Evolutionary conservation across 2,113 vertebrate species (phyloP), one percentile per base, ranked within the genome.

Genomic region (Corydoras maculifer): DNA sequence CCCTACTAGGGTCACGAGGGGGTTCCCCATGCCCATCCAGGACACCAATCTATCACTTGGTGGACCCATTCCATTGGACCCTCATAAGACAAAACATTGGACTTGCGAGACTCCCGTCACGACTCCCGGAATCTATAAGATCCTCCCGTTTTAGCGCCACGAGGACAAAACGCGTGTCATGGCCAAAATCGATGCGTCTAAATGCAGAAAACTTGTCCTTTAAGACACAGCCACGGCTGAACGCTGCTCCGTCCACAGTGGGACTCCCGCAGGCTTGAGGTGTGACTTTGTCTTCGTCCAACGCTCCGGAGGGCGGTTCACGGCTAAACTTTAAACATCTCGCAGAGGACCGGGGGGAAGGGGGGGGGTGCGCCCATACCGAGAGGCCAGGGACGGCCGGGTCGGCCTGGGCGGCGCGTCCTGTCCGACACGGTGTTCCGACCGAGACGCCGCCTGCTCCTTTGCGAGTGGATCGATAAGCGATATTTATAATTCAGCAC

Each of bases 181-280:
- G 59, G 80, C 80, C 77, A 81, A 84, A 87, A 89, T 90, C 86
- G 84, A 86, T 89, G 78, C 65, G 79, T 79, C 81, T 82, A 88
- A 91, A 90, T 89, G 88, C 87, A 89, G 77, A 86, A 90, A 85
- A 80, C 84, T 74, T 90, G 88, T 90, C 73, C 51, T 74, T 81
- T 84, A 82, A 86, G 80, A 63, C 58, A 53, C 81, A n/a, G 57
- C 69, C 82, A 77, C 71, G 80, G 68, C 78, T 63, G 74, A 65
- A 81, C 81, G 78, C 82, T 84, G 84, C 82, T 73, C 81, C 81
- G 84, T 85, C 84, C 87, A 84, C 79, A 31, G 76, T 32, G 3
- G n/a, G 62, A 61, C 67, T 88, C 88, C 86, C 87, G 58, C 72
- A 77, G 80, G 87, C 77, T 72, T 61, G 31, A 83, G 80, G 85